Conservation (phyloP, 2,888 invertebrate genomes). For the Drosophila mayaguana region DNA sequence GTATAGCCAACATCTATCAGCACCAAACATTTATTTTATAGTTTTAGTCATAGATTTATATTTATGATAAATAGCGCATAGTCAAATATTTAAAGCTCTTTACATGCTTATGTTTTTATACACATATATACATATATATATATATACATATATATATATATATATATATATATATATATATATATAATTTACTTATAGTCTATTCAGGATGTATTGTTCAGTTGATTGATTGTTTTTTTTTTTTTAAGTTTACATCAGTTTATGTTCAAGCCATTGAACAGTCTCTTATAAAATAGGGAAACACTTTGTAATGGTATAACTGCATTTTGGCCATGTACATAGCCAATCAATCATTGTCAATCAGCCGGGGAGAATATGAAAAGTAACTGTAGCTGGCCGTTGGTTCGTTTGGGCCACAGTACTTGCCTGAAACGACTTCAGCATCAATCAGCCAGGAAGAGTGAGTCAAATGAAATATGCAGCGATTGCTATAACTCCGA, state of each 20-base stretch:
- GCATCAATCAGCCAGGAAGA: background rate
- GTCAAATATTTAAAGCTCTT: conserved; percentile 23
- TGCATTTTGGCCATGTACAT: conserved; percentile 64
- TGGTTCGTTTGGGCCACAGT: background rate
- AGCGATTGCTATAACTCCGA: conserved; percentile 57
- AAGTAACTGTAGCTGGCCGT: background rate
- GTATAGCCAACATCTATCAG: background rate
- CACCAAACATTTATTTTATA: background rate
- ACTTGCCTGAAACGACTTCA: background rate
- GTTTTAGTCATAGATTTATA: conserved; percentile 10
- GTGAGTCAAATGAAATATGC: background rate
- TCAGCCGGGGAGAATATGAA: background rate
- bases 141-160: conserved; percentile 32
- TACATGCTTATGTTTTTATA: conserved; percentile 24
- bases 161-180: conserved; percentile 17
- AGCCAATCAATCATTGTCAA: background rate
- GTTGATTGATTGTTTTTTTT: conserved; percentile 60
- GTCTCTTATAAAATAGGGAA: conserved; percentile 20
- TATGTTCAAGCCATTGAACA: conserved; percentile 15
- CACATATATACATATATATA: conserved; percentile 28
- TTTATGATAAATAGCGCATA: conserved; percentile 21
- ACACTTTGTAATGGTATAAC: conserved; percentile 70
- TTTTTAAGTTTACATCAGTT: background rate
- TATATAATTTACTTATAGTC: conserved; percentile 40
- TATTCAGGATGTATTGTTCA: conserved; percentile 61